Percentiles rank a stretch among this genome's conserved stretches.
phyloP scores from a whole-genome alignment of 2,888 invertebrate genomes.

The Drosophila robusta region DNA sequence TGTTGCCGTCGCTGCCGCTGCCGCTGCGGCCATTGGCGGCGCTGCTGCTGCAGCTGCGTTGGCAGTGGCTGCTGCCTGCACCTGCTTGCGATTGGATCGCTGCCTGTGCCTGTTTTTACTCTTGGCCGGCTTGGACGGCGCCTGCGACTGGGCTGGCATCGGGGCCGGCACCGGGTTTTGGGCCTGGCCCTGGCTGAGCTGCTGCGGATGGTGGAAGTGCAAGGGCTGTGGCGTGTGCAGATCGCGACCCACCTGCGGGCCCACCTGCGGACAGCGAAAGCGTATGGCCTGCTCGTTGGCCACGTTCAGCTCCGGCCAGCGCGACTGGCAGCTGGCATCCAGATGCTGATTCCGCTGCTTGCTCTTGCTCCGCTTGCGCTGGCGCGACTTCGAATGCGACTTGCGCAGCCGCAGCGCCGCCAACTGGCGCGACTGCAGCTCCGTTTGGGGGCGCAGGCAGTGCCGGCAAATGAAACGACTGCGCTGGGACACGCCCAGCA shows the following conservation, averaged over 20 bases:
- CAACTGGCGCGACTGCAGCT: slow-evolving; percentile 67
- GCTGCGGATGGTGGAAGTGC: slow-evolving; percentile 83
- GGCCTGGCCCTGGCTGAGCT: slow-evolving; percentile 55
- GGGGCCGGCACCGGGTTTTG: slow-evolving; percentile 43
- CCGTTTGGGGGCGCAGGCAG: slow-evolving; percentile 80
- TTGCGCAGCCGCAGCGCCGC: slow-evolving; percentile 44
- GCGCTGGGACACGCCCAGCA: slow-evolving; percentile 6
- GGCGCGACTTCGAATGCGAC: slow-evolving; percentile 64
- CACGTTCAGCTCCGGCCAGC: slow-evolving; percentile 72
- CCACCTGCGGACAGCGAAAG: slow-evolving; percentile 83
- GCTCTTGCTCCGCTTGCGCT: slow-evolving; percentile 68
- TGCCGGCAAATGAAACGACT: slow-evolving; percentile 77
- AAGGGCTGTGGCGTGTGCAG: slow-evolving; percentile 74
- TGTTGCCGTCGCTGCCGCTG: slow-evolving; percentile 21
- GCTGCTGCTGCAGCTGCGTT: slow-evolving; percentile 18
- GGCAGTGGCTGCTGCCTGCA: slow-evolving; percentile 22
- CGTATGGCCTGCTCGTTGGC: slow-evolving; percentile 83
- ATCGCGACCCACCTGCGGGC: slow-evolving; percentile 80
- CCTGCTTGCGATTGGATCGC: slow-evolving; percentile 25
- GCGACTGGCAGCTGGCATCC: slow-evolving; percentile 34
- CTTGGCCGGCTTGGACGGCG: slow-evolving; percentile 35
- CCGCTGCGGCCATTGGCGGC: slow-evolving; percentile 15
- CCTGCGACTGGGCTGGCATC: slow-evolving; percentile 31
- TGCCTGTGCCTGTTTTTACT: slow-evolving; percentile 38
- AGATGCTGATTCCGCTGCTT: slow-evolving; percentile 45